phyloP scores from a whole-genome alignment of 2,888 invertebrate genomes.

The Iselma pallidipennis region DNA sequence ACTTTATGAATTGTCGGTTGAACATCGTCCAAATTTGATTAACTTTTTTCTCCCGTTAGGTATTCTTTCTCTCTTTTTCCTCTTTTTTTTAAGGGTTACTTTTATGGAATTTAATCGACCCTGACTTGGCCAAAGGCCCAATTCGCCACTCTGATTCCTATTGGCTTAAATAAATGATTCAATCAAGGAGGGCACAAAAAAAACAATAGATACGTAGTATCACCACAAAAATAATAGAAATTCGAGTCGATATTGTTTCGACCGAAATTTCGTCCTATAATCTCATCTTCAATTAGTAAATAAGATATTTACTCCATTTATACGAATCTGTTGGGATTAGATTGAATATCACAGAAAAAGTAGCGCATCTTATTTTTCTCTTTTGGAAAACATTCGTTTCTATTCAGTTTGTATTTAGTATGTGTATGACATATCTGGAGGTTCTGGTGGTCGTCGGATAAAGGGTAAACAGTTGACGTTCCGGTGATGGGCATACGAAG shows the following conservation, averaged over 20 bases:
- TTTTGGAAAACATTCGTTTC: neutral
- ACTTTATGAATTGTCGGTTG: slow-evolving; percentile 53
- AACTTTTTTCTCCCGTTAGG: slow-evolving; percentile 30
- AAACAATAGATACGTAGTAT: neutral
- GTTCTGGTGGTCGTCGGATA: neutral
- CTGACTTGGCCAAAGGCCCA: slow-evolving; percentile 4
- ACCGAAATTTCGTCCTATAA: neutral
- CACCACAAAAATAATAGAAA: neutral
- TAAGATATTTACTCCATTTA: neutral
- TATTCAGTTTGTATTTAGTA: neutral
- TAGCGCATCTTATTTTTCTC: no score
- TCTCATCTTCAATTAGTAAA: neutral
- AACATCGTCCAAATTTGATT: slow-evolving; percentile 53
- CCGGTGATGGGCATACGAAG: neutral
- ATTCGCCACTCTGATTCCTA: neutral
- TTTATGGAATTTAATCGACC: slow-evolving; percentile 24
- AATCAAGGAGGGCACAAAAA: neutral
- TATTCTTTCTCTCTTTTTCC: neutral
- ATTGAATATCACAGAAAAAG: no score
- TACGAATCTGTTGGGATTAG: neutral
- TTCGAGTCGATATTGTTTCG: neutral
- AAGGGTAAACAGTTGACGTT: neutral
- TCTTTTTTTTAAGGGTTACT: slow-evolving; percentile 15
- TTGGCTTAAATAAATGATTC: neutral
- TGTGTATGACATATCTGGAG: neutral